Evolutionary conservation across 1,140 invertebrate species (phyloP), one percentile per base, ranked within the genome.

Genomic region (Calycopis cecrops): DNA sequence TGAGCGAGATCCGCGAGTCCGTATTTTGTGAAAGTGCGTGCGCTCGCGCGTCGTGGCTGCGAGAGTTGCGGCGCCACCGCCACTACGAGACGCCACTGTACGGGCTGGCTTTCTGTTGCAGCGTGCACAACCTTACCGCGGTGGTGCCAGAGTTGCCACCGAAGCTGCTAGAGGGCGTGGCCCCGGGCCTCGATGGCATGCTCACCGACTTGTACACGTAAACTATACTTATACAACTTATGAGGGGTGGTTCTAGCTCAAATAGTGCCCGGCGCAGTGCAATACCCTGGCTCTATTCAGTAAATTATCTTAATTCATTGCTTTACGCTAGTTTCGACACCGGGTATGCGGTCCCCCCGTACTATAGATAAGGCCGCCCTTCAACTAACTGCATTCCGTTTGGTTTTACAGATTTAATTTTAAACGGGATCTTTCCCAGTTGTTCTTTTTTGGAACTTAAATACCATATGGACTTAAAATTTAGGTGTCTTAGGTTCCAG

Each of bases 11-110:
- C n/a, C 66, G 73, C 48, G 70, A 73, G 10, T 56, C 72, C 0
- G 79, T 87, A 59, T 84, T 86, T 60, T 88, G 87, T 62, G 79
- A 81, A 48, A 88, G 87, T 66, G 62, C 65, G 53, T 88, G 87
- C 62, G 62, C 63, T 17, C 63, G 67, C 52, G 66, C 75, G 47
- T 10, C 58, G 7, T 88, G 86, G 86, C 62, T 84, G 55, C 71
- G 58, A 35, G 69, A 75, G 55, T 69, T 84, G 61, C 63, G 69
- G 4, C 58, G 62, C 4, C 66, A 75, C 48, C 69, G 76, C 12
- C 67, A 72, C 65, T 87, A 79, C 69, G 86, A 88, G 74, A 59
- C 57, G 34, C 69, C 79, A 21, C 55, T 71, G 37, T 70, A 74
- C 44, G 85, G 86, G 11, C 71, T 88, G 3, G 60, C 73, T 7